A percentile compares a stretch with the other conserved stretches of the same genome.
Conservation (phyloP, 2,113 vertebrate species). For the Siphamia tubifer region DNA sequence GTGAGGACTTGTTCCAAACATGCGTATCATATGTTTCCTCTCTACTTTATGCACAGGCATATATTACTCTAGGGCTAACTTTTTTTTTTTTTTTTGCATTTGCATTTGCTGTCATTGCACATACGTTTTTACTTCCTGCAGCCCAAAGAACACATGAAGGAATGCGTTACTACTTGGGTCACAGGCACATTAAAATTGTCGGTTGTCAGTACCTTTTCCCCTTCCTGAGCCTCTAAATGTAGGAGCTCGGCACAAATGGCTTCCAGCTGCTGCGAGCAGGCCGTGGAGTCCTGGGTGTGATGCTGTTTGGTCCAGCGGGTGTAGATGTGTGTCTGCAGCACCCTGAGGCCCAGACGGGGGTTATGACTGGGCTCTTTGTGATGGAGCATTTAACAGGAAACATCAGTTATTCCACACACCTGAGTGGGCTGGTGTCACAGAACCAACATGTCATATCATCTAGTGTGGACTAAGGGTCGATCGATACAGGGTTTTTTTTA, state of each 20-base stretch:
- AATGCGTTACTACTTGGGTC: not conserved
- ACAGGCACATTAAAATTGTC: not conserved
- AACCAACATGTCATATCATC: too few relatives aligned
- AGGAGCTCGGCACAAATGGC: slow-evolving; percentile 18
- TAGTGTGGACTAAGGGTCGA: too few relatives aligned
- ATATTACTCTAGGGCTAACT: slow-evolving; percentile 14
- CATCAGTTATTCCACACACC: too few relatives aligned
- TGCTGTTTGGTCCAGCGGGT: not conserved
- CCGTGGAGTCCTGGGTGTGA: not conserved
- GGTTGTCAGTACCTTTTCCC: not conserved
- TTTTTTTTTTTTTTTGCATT: not conserved
- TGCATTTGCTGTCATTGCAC: slow-evolving; percentile 10
- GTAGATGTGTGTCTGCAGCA: slow-evolving; percentile 45
- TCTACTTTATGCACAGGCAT: not conserved
- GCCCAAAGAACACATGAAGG: slow-evolving; percentile 6
- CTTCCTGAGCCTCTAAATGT: not conserved
- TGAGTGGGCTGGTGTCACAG: too few relatives aligned
- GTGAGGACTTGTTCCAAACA: slow-evolving; percentile 4
- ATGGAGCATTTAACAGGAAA: not conserved
- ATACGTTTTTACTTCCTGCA: slow-evolving; percentile 32
- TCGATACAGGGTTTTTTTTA: too few relatives aligned
- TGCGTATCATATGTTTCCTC: slow-evolving; percentile 1
- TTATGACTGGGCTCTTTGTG: not conserved
- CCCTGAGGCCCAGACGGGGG: slow-evolving; percentile 7
- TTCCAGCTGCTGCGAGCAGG: slow-evolving; percentile 43